Base-by-base conservation (phyloP, 2,888 invertebrate genomes). In the Pharmacophagus antenor region DNA sequence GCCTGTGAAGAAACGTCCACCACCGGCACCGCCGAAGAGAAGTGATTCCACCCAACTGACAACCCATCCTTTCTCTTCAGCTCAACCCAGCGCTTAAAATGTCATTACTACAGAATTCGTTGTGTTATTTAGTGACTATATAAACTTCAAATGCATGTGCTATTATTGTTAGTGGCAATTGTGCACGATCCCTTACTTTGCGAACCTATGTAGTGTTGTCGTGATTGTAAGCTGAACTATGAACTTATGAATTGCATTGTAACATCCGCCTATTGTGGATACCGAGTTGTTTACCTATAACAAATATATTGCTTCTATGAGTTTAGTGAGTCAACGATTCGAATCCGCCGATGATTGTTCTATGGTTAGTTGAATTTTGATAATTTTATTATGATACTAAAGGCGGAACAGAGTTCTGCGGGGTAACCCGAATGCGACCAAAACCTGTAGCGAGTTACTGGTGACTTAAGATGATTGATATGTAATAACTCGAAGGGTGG, bases 21-120 rank as follows among this genome's bases (percentile, higher is more conserved):
- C 97, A 15, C 97, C 97, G 2, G 97, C 97, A 31, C 97, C 97
- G n/a, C 97, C 97, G 1, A 95, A 96, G 69, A 93, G 97, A 63
- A 95, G 96, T 76, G 96, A 97, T 77, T 94, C 95, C n/a, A 96
- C 96, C n/a, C 95, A 95, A 71, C 85, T 96, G 62, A 94, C 95
- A 42, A 82, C 88, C 41, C 87, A 86, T 41, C 62, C 77, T 37
- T 76, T 71, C 56, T 62, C 73, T 10, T 71, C 75, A 17, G 73
- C 70, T 54, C 85, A 84, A 64, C 84, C 85, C 61, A 77, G 82
- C 62, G 79, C 79, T 67, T 87, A 74, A 83, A 65, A 18, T 41
- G 21, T 20, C 54, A 10, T 50, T 5, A 49, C 41, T 48, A 42
- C 31, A n/a, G 17, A 51, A 10, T 49, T 49, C 18, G 41, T 41